Evolutionary conservation across 2,113 vertebrate species (phyloP).

Genomic region (Atherinomorus stipes): DNA sequence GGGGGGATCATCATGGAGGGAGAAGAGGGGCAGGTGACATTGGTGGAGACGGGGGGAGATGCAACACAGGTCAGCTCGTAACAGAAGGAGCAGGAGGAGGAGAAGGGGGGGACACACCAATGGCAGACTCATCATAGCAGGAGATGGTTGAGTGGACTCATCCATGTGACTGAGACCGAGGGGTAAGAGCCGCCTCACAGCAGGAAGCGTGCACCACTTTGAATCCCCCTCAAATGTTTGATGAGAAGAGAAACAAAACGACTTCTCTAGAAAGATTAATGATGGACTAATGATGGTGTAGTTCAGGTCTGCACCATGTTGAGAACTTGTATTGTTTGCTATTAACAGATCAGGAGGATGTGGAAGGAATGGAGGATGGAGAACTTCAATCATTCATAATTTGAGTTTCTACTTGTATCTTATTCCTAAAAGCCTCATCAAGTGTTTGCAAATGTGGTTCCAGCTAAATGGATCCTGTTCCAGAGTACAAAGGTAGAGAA

Average conservation of each 20-base stretch:
- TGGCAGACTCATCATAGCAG: background rate
- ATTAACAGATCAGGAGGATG: background rate
- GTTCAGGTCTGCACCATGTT: background rate
- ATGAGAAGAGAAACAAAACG: slow-evolving; percentile 4
- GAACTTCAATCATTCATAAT: background rate
- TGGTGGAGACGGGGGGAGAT: slow-evolving; percentile 73
- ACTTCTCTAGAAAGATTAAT: background rate
- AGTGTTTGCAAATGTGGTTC: background rate
- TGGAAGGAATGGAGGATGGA: background rate
- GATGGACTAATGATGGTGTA: background rate
- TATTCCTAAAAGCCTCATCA: background rate
- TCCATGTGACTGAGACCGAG: background rate
- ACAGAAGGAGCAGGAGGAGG: slow-evolving; percentile 9
- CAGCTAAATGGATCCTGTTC: too few species aligned
- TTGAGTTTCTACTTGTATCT: background rate
- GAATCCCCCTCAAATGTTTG: background rate
- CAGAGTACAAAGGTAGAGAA: background rate
- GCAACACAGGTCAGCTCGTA: slow-evolving; percentile 74
- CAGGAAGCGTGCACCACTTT: slow-evolving; percentile 10
- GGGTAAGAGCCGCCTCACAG: slow-evolving; percentile 1
- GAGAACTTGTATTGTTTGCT: background rate
- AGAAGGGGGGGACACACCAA: background rate
- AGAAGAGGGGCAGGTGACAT: slow-evolving; percentile 79
- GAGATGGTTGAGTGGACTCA: slow-evolving; percentile 14
- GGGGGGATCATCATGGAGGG: slow-evolving; percentile 81